A percentile compares a stretch with the other conserved stretches of the same genome.
Evolutionary conservation across 2,888 invertebrate genomes (phyloP).

Genomic region (Cheilosia impressa): DNA sequence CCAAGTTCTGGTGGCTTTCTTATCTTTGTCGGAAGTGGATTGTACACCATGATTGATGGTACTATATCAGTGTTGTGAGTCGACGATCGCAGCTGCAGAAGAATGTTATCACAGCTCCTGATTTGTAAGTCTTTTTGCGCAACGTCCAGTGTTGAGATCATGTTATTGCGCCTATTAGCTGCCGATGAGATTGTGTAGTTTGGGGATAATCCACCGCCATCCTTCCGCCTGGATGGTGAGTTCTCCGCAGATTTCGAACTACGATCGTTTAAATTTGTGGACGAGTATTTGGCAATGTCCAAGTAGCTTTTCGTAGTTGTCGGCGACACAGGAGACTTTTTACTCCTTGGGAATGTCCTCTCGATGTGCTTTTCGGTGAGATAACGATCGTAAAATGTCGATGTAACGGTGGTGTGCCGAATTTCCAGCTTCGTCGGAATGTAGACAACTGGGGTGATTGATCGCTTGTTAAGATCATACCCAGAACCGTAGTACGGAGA

Average conservation of each 20-base stretch:
- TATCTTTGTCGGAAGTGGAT: conserved; percentile 79
- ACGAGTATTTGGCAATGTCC: conserved; percentile 76
- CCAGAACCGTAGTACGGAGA: conserved; percentile 79
- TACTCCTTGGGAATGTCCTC: conserved; percentile 79
- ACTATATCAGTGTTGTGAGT: conserved; percentile 44
- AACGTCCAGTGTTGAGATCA: conserved; percentile 50
- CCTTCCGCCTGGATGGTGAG: conserved; percentile 76
- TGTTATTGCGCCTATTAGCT: conserved; percentile 32
- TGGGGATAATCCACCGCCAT: conserved; percentile 27
- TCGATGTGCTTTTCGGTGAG: conserved; percentile 82
- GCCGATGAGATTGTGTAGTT: conserved; percentile 34
- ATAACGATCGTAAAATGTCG: conserved; percentile 83
- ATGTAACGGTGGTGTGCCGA: conserved; percentile 83
- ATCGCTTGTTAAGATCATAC: conserved; percentile 75
- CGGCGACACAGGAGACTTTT: conserved; percentile 81
- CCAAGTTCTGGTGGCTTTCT: conserved; percentile 77
- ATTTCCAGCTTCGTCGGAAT: conserved; percentile 82
- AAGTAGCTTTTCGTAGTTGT: conserved; percentile 79
- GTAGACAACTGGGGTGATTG: conserved; percentile 79
- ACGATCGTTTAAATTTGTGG: conserved; percentile 21
- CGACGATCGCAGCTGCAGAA: conserved; percentile 76
- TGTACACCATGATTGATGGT: conserved; percentile 76
- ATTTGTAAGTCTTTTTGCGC: conserved; percentile 75
- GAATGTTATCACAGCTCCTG: conserved; percentile 79
- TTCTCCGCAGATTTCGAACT: conserved; percentile 78